Evolutionary conservation across 2,113 vertebrate species (phyloP).

Genomic region (Jaculus jaculus): DNA sequence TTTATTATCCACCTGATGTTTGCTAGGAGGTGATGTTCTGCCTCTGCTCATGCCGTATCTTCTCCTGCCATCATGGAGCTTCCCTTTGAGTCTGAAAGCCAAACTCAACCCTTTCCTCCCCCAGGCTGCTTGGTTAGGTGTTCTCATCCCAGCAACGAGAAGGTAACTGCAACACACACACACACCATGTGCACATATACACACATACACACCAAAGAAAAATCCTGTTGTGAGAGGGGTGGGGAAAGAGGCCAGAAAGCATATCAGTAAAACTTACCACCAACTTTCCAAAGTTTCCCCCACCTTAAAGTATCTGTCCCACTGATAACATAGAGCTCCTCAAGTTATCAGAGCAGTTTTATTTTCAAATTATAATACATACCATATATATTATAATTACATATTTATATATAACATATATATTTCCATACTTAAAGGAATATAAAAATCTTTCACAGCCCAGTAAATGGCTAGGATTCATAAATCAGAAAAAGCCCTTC

Average conservation of each 20-base stretch:
- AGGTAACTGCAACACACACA: too few relatives aligned
- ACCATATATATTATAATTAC: too few relatives aligned
- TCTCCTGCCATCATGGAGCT: too few relatives aligned
- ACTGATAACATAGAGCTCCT: neutral
- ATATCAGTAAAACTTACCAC: neutral
- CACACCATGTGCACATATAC: neutral
- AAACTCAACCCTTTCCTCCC: too few relatives aligned
- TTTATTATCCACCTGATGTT: too few relatives aligned
- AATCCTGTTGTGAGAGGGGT: neutral
- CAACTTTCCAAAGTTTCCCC: neutral
- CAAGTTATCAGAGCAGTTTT: constrained; percentile 1
- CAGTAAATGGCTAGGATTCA: neutral
- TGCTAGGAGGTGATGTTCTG: too few relatives aligned
- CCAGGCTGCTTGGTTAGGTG: too few relatives aligned
- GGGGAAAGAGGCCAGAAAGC: neutral
- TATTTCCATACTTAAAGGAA: neutral
- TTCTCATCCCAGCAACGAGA: too few relatives aligned
- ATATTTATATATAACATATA: neutral
- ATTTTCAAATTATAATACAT: neutral
- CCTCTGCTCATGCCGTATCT: too few relatives aligned
- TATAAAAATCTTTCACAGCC: neutral
- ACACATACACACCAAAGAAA: neutral
- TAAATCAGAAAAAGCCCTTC: neutral
- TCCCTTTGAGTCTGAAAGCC: too few relatives aligned
- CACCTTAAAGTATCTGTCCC: constrained; percentile 18